Base-by-base conservation (phyloP, 2,797 vertebrate species). In the Onychomys arenicola region DNA sequence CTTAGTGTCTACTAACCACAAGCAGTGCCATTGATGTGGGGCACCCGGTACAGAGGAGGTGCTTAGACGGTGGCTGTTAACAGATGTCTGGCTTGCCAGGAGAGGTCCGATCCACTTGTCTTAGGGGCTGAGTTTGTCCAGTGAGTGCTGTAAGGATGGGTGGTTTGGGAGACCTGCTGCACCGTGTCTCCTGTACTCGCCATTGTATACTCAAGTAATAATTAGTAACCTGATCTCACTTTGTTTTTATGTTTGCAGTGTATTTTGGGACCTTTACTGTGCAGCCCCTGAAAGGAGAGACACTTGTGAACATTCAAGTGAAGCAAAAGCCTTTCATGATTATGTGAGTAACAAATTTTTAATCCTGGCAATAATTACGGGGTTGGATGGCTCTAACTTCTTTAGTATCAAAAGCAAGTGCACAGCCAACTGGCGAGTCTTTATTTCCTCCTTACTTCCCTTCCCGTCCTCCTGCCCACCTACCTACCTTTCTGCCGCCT, bases 211-310 rank as follows among this genome's bases (percentile, higher is more conserved):
- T 65, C 37, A 88, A 80, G 93, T 96, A 83, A 94, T 97, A 85
- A 95, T 98, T 97, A 97, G 96, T 98, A 97, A 97, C 95, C 52
- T 2, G 96, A 98, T 96, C 96, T 95, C 85, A 96, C 96, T 94
- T 96, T 96, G 67, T 96, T 98, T 97, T 97, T 96, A 2, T 76
- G 1, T 98, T 59, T 87, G 76, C 98, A 99, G 99, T 96, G 99
- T 99, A 97, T 99, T 99, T 98, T 99, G 99, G 99, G 99, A 99
- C 99, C 99, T 99, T 98, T 99, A 99, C 99, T 99, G 99, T 98
- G 99, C 99, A 86, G 99, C 99, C 97, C 99, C 99, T 67, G 99
- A 99, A 99, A 99, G 99, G 98, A 98, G 99, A 99, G 99, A 99
- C 98, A 99, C 99, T 98, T 99, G 99, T 99, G 99, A 99, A 99